Conservation (phyloP, 2,888 invertebrate genomes). For the Tyria jacobaeae region DNA sequence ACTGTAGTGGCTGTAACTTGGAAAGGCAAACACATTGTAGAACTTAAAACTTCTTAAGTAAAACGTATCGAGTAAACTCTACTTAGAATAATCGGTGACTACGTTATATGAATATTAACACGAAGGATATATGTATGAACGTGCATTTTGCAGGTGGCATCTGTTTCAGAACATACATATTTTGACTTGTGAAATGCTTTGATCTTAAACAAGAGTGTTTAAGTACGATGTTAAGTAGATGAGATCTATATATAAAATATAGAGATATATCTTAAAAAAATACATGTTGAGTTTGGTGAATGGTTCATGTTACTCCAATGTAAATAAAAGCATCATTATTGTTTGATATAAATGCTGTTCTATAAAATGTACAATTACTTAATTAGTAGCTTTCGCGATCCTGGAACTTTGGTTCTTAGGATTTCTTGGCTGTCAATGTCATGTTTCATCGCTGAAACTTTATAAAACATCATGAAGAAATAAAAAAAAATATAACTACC, state of each 20-base stretch:
- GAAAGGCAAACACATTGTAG: conserved; percentile 69
- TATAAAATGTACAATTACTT: not conserved
- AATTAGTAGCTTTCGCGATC: not conserved
- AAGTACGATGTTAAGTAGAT: conserved; percentile 13
- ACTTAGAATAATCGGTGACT: conserved; percentile 67
- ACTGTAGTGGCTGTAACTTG: conserved; percentile 64
- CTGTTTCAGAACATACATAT: conserved; percentile 37
- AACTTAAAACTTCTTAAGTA: conserved; percentile 56
- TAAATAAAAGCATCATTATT: not conserved
- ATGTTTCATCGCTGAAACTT: not conserved
- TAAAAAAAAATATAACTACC: conserved; percentile 12
- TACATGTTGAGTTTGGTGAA: not conserved
- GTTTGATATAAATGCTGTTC: not conserved
- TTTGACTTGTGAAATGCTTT: conserved; percentile 23
- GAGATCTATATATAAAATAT: no score
- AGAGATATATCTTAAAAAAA: no score
- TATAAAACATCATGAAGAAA: not conserved
- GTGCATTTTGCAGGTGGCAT: conserved; percentile 58
- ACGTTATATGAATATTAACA: conserved; percentile 75
- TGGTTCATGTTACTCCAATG: not conserved
- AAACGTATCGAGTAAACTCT: conserved; percentile 60
- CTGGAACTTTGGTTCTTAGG: not conserved
- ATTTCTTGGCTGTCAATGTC: not conserved
- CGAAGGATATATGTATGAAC: conserved; percentile 53
- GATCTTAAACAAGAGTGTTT: conserved; percentile 24